Evolutionary conservation across 64 coral and sea anemone genomes (phyloP).

Genomic region (Montipora capricornis): DNA sequence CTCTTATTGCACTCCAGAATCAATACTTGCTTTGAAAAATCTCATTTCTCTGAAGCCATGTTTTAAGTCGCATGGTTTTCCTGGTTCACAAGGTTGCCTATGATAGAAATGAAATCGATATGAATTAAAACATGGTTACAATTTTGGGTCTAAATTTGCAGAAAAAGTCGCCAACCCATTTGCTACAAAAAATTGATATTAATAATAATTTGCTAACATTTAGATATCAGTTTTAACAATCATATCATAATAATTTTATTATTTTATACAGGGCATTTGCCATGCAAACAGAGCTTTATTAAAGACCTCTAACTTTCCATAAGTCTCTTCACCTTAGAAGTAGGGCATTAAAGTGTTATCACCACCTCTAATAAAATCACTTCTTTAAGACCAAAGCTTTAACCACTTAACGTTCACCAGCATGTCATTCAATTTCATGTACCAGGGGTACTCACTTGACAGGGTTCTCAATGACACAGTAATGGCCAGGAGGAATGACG

Average conservation of each 20-base stretch:
- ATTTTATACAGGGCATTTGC: too few relatives aligned
- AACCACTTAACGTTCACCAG: background rate
- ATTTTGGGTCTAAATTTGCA: too few relatives aligned
- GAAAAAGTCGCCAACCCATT: too few relatives aligned
- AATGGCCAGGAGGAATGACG: constrained; percentile 90
- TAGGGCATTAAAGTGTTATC: background rate
- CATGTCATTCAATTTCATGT: background rate
- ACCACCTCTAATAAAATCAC: background rate
- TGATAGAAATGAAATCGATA: background rate
- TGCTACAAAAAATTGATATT: too few relatives aligned
- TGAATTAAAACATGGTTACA: too few relatives aligned
- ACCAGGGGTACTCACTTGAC: constrained; percentile 73
- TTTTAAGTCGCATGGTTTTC: constrained; percentile 73
- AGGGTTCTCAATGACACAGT: constrained; percentile 89
- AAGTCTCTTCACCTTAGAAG: too few relatives aligned
- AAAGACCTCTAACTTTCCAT: too few relatives aligned
- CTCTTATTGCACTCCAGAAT: background rate
- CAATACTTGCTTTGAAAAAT: constrained; percentile 80
- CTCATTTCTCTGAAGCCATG: constrained; percentile 93
- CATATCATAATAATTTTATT: too few relatives aligned
- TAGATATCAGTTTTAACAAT: background rate
- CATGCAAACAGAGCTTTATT: too few relatives aligned
- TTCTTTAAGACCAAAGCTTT: too few relatives aligned
- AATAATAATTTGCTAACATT: too few relatives aligned
- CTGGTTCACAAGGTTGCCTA: constrained; percentile 79